Percentiles rank a stretch among this genome's conserved stretches.
Evolutionary conservation across 2,797 vertebrate genomes (phyloP).

Genomic region (Sylvilagus floridanus): DNA sequence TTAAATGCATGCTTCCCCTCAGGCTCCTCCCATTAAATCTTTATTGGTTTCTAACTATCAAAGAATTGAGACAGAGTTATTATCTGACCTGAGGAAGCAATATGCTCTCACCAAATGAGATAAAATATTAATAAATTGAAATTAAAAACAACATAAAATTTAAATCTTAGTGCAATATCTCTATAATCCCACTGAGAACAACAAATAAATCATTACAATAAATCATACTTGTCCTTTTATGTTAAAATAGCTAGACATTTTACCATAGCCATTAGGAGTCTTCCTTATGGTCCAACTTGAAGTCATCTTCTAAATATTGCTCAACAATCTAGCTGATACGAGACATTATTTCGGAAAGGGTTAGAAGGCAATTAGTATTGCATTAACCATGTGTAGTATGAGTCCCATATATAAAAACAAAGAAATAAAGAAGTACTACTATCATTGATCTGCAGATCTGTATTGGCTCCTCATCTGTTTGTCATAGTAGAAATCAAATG

Average conservation of each 20-base stretch:
- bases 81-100: slow-evolving; percentile 68
- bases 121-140: slow-evolving; percentile 66
- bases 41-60: slow-evolving; percentile 67
- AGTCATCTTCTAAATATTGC: slow-evolving; percentile 45
- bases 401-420: slow-evolving; percentile 46
- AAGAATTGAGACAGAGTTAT: slow-evolving; percentile 58
- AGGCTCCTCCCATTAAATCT: slow-evolving; percentile 49
- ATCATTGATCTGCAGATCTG: not conserved
- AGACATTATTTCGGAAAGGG: slow-evolving; percentile 56
- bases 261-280: not conserved
- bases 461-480: not conserved
- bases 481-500: not conserved
- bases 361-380: slow-evolving; percentile 70
- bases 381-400: slow-evolving; percentile 32
- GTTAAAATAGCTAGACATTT: slow-evolving; percentile 20
- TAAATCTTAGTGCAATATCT: slow-evolving; percentile 23
- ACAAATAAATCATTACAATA: not conserved
- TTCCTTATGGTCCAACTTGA: not conserved
- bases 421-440: not conserved
- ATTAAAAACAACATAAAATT: slow-evolving; percentile 62
- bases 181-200: slow-evolving; percentile 2
- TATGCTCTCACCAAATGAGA: slow-evolving; percentile 39
- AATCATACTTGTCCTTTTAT: not conserved
- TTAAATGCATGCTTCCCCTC: slow-evolving; percentile 25
- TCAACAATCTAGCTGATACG: slow-evolving; percentile 56